These are phyloP conservation scores for Atlantisia rogersi DNA, from an alignment of 2,113 vertebrate species.

Conservation along the genomic window DNA sequence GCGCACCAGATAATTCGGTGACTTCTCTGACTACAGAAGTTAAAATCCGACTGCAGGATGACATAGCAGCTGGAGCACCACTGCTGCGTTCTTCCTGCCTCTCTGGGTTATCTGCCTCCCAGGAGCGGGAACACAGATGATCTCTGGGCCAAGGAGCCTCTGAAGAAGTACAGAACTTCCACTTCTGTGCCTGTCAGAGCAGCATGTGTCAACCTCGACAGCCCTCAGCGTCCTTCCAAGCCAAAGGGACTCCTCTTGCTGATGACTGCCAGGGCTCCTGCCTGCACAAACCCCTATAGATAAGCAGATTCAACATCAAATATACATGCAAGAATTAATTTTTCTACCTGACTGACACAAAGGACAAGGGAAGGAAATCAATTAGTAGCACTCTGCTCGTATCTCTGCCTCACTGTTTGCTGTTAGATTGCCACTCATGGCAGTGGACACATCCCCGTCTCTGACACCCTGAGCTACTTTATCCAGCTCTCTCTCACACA, in stretches of 20 bases:
- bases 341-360: not conserved
- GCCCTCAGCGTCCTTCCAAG: not conserved
- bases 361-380: not conserved
- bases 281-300: not conserved
- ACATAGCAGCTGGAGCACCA: not conserved
- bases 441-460: not conserved
- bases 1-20: not conserved
- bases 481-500: not conserved
- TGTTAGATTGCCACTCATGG: not conserved
- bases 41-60: not conserved
- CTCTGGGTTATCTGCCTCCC: not conserved
- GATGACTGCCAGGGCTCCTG: not conserved
- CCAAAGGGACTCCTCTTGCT: not conserved
- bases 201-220: rapidly evolving
- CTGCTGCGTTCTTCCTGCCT: too few species aligned
- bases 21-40: not conserved
- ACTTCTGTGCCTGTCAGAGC: rapidly evolving
- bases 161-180: not conserved
- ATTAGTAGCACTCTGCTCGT: not conserved
- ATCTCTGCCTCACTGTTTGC: not conserved
- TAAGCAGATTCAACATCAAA: not conserved
- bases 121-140: rapidly evolving
- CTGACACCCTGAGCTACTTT: not conserved
- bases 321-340: not conserved
- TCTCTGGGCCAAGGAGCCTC: not conserved